Base-by-base conservation (phyloP, 2,113 vertebrate species). In the Pseudorasbora parva region DNA sequence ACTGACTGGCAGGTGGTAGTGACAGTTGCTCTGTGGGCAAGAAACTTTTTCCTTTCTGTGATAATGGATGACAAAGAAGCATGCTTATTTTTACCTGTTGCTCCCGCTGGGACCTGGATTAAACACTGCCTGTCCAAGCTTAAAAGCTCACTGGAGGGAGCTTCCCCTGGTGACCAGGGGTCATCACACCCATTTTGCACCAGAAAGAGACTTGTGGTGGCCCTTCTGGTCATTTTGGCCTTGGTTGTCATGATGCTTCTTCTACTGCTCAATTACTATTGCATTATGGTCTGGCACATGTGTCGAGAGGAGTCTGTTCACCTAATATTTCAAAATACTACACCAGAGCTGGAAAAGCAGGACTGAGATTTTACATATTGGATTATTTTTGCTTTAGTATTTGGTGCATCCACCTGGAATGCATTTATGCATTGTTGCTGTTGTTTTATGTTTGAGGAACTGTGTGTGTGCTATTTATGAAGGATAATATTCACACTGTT, bases 231-330 rank as follows among this genome's bases (percentile, higher is more conserved):
- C 41, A 10, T 82, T 17, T 45, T 90, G 78, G 81, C 75, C 25
- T 59, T 90, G 72, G 51, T 25, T 2, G 33, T 77, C 56, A 88
- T 88, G 84, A 81, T 45, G 3, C 78, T 91, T 43, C 74, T 91
- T 15, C 27, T 91, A 2, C 51, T 91, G 30, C 87, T 86, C 88
- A 91, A 90, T 84, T 91, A 91, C 57, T 71, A 89, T 41, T 91
- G 89, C 76, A 89, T 90, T 37, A 72, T 90, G 54, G 82, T 90
- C 25, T 90, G 88, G 88, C 88, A 60, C 33, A 6, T 87, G 72
- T 90, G 88, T 62, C 1, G 49, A 4, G 84, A 86, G 1, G 45
- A 60, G 9, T 2, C 45, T 33, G 14, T 9, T n/a, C 2, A 4
- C 8, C 81, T 82, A 11, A 30, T 1, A 2, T 56, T 51, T 51